Evolutionary conservation across 2,888 invertebrate species (phyloP), one percentile per base, ranked within the genome.

Genomic region (Ctena decussata): DNA sequence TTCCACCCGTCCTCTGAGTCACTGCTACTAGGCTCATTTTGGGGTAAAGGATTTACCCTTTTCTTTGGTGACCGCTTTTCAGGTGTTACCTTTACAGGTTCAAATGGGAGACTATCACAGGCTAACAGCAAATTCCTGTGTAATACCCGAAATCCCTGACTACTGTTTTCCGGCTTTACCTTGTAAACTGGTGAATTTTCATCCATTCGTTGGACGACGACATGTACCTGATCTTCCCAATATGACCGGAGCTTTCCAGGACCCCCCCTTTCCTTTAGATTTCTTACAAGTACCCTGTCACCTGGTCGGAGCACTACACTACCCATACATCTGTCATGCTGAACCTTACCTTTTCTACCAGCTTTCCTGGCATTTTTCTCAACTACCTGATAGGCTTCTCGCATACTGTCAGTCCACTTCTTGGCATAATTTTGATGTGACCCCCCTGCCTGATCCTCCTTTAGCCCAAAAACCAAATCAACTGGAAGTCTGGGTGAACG

Each of bases 401-500:
- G 60, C 44, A 80, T 73, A 12, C 73, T 35, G 15, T 39, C 21
- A 44, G 24, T 44, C 80, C 73, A 80, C 30, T 74, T 72, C 37
- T 53, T 65, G 27, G 30, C 77, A 69, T 73, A 80, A 15, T 1
- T 65, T 8, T 75, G 6, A 1, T 35, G n/a, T 30, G 46, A 35
- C 18, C 69, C 46, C 11, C 37, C 35, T 1, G 15, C 37, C 32
- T 0, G 35, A 11, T n/a, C 57, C 21, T 53, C 75, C 3, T 75
- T 35, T 2, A 44, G 57, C 53, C 21, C 46, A 46, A 84, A 80
- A 18, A 77, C 37, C 27, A 80, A 30, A 57, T 84, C 84, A 0
- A 84, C 35, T 32, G 84, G 84, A 18, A 80, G 35, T n/a, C 76
- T 32, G 11, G 75, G 80, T 18, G 70, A 49, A 2, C 72, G 18